phyloP scores from a whole-genome alignment of 1,140 invertebrate species.

The Eriosoma lanigerum region DNA sequence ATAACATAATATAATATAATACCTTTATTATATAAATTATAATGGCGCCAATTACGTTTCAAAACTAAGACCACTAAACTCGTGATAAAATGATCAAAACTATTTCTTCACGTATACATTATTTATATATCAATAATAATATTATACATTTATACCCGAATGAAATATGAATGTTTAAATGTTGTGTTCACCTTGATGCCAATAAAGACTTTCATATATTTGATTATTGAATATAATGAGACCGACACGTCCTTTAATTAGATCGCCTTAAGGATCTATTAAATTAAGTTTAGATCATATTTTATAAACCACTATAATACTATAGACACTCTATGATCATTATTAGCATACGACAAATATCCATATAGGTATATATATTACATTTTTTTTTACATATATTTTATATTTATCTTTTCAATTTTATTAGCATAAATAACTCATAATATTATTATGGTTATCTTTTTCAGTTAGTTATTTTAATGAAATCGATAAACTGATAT shows the following conservation, averaged over 20 bases:
- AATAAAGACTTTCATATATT: constrained; percentile 1
- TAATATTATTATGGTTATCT: no score
- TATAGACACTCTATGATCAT: no score
- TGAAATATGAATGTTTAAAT: neutral
- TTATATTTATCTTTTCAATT: neutral
- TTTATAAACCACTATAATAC: neutral
- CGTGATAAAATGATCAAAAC: neutral
- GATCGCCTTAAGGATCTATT: neutral
- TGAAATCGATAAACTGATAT: no score
- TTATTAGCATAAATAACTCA: neutral
- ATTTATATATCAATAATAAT: neutral
- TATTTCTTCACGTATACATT: neutral
- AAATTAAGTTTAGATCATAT: neutral
- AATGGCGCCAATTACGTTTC: constrained; percentile 20
- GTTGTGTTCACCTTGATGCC: constrained; percentile 6
- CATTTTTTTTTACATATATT: no score
- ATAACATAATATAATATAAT: neutral
- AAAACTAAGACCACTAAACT: constrained; percentile 18
- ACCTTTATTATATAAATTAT: neutral
- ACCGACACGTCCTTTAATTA: neutral
- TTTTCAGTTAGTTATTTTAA: no score
- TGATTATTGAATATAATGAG: neutral
- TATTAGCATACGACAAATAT: no score
- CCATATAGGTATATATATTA: no score
- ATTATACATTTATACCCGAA: neutral